Evolutionary conservation across 2,888 invertebrate genomes (phyloP).

Genomic region (Pandemis corylana): DNA sequence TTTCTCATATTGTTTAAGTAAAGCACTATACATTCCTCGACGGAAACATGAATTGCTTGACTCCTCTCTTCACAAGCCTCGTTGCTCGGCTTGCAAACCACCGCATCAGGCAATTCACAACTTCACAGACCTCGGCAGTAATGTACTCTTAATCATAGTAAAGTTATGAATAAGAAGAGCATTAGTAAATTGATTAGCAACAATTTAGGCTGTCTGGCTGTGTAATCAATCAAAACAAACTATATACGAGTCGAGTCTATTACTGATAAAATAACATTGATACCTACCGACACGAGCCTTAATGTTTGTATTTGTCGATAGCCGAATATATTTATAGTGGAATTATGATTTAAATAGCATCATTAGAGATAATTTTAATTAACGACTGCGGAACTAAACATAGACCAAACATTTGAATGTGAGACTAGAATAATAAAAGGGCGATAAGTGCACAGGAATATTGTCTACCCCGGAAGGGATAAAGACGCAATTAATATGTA

Average conservation of each 20-base stretch:
- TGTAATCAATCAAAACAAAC: no score
- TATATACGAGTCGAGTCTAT: neutral
- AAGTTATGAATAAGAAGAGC: neutral
- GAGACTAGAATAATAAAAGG: neutral
- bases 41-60: no score
- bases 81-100: no score
- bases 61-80: no score
- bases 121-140: no score
- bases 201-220: no score
- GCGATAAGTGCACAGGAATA: no score
- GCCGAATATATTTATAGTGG: neutral
- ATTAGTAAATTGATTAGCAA: no score
- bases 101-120: no score
- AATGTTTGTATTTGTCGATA: neutral
- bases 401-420: neutral
- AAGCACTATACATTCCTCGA: no score
- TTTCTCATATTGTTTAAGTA: no score
- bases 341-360: neutral
- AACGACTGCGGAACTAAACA: neutral
- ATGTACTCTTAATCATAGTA: neutral
- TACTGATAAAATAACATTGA: neutral
- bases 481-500: neutral
- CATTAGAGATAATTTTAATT: conserved; percentile 3
- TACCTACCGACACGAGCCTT: neutral
- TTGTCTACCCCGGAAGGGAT: neutral